Evolutionary conservation across 2,113 vertebrate species (phyloP), one percentile per base, ranked within the genome.

Genomic region (Hypomesus transpacificus): DNA sequence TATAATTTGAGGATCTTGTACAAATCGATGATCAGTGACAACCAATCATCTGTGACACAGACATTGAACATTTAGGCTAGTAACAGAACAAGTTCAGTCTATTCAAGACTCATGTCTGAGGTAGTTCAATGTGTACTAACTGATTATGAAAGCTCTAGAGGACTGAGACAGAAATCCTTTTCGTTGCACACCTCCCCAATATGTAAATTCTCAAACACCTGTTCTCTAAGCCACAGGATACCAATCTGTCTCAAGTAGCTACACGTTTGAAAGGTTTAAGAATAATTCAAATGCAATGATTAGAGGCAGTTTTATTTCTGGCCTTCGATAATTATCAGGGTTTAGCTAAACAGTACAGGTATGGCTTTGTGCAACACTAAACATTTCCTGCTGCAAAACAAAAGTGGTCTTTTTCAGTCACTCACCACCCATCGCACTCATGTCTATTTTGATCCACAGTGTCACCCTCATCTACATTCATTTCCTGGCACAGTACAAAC

Each of bases 241-340:
- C 53, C 53, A 56, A 56, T 56, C n/a, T 56, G 3, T 56, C 53
- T 56, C n/a, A 4, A 56, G 16, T 17, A 61, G 59, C 59, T 6
- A 61, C 22, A 28, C 24, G 21, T 61, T 28, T 61, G 59, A 13
- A 16, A 28, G 59, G 16, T 26, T 0, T 59, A 20, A 20, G 20
- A 22, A 59, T 20, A 14, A 59, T 22, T 59, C 9, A 13, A 61
- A 6, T 28, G 24, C 26, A 28, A 61, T 6, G 2, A 28, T 24
- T 24, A 61, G 14, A 28, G 59, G 24, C 59, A 61, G 59, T 28
- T 61, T 18, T 24, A 61, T 61, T 61, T 26, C 59, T 61, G 59
- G 14, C 14, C 16, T 61, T 7, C 3, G 20, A 26, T 61, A 26
- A 61, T 61, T 61, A 22, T 20, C 21, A 61, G 16, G 59, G 22